Conservation (phyloP, 2,888 invertebrate species). For the Aromia moschata region DNA sequence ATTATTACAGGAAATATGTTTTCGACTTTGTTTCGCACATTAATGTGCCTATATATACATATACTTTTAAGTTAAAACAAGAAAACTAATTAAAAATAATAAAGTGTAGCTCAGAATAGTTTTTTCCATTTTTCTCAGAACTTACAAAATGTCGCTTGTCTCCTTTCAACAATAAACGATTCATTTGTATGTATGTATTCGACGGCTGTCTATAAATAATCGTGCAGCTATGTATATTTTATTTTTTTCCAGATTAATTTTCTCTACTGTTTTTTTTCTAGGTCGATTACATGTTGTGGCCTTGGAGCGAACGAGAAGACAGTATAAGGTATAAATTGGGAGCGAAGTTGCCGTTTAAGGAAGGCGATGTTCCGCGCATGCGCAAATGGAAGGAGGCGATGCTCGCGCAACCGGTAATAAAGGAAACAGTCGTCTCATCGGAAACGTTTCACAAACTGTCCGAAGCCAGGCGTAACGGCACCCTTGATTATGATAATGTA, state of each 20-base stretch:
- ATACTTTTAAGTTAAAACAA: too few species aligned
- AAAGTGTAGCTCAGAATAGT: too few species aligned
- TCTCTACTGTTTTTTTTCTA: too few species aligned
- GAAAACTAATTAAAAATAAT: too few species aligned
- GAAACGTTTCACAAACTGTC: neutral
- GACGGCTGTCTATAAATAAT: neutral
- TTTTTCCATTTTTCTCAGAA: too few species aligned
- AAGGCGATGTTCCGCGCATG: constrained; percentile 44
- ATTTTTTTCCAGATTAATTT: neutral
- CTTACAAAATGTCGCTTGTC: neutral
- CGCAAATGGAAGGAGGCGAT: constrained; percentile 51
- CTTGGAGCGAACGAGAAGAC: constrained; percentile 51
- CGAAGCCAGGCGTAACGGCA: neutral
- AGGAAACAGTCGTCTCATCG: neutral
- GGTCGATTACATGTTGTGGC: constrained; percentile 56
- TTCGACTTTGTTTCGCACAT: too few species aligned
- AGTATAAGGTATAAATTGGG: constrained; percentile 42
- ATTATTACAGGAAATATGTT: too few species aligned
- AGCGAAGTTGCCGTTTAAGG: constrained; percentile 43
- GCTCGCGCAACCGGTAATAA: constrained; percentile 38
- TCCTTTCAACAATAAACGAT: neutral
- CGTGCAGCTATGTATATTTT: too few species aligned
- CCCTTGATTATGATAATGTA: neutral
- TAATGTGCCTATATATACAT: too few species aligned
- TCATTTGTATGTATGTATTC: neutral